Evolutionary conservation across 2,113 vertebrate species (phyloP).

Genomic region (Nymphicus hollandicus): DNA sequence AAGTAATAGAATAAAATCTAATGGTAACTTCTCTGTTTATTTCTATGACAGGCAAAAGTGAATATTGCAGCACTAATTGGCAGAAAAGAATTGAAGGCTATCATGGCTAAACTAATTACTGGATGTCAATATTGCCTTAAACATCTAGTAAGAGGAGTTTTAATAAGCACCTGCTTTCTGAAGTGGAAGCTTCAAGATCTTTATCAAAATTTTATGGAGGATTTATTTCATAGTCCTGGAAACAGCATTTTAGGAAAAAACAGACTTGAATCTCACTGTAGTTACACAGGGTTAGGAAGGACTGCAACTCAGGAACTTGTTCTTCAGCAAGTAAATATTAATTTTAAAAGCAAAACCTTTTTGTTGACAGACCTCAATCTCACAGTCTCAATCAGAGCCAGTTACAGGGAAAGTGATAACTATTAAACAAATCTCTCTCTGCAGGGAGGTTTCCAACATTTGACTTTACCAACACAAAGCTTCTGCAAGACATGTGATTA

Average conservation of each 20-base stretch:
- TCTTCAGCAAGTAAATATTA: not conserved
- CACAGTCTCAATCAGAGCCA: not conserved
- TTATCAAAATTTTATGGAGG: not conserved
- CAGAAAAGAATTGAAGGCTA: slow-evolving; percentile 7
- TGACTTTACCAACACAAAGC: not conserved
- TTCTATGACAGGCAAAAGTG: not conserved
- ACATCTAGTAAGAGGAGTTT: not conserved
- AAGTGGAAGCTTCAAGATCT: not conserved
- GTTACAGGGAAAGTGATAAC: not conserved
- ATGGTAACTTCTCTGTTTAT: not conserved
- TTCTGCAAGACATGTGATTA: rapidly evolving
- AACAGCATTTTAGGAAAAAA: not conserved
- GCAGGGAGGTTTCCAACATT: not conserved
- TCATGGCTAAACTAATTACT: slow-evolving; percentile 26
- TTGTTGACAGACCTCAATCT: not conserved
- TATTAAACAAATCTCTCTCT: not conserved
- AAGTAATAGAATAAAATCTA: not conserved
- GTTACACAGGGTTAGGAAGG: not conserved
- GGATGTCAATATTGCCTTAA: slow-evolving; percentile 29
- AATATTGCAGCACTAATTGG: not conserved
- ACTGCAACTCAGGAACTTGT: not conserved
- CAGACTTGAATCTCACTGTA: not conserved
- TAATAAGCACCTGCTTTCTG: not conserved
- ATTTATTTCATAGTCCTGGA: not conserved
- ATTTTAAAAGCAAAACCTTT: not conserved